Evolutionary conservation across 2,797 vertebrate species (phyloP), one percentile per base, ranked within the genome.

Genomic region (Coreius guichenoti): DNA sequence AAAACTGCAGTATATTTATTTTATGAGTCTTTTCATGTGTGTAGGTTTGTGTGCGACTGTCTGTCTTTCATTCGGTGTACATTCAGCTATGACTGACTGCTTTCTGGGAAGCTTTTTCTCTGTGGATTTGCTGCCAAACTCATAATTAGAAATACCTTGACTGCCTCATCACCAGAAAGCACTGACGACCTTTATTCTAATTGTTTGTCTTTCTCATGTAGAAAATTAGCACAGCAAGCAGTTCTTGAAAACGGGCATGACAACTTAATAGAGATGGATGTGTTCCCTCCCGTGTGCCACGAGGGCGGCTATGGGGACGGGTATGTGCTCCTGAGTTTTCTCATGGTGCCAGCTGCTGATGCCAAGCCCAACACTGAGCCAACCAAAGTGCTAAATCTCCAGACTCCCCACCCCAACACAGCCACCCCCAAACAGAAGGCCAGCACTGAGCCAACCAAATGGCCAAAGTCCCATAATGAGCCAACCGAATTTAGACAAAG

Each of bases 221-320:
- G 94, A 95, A 94, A 94, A 94, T 94, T 95, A 95, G 94, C 91
- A 94, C 94, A 95, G 93, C 94, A 95, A 94, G 94, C 94, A 93
- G 92, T 94, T 93, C 94, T 94, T 90, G 93, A 94, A 94, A 95
- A 94, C 93, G 94, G 94, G 92, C 94, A 95, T 94, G 95, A 94
- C 93, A 94, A 83, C 93, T 94, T 95, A 90, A 95, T 95, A 95
- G 93, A 95, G 94, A 96, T 96, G 94, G 94, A 95, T 94, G 94
- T 94, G 89, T 95, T 95, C 92, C 92, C 95, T 91, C 95, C 94
- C 91, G 92, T 93, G 91, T 94, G 93, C 92, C 94, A 95, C 85
- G 92, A 94, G 92, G 94, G 91, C 92, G 91, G 92, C 88, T 92
- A 87, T 91, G 90, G 90, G 94, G 94, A 94, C 91, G 94, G 95